Base-by-base conservation (phyloP, 2,113 vertebrate genomes). In the Leptodactylus fuscus region DNA sequence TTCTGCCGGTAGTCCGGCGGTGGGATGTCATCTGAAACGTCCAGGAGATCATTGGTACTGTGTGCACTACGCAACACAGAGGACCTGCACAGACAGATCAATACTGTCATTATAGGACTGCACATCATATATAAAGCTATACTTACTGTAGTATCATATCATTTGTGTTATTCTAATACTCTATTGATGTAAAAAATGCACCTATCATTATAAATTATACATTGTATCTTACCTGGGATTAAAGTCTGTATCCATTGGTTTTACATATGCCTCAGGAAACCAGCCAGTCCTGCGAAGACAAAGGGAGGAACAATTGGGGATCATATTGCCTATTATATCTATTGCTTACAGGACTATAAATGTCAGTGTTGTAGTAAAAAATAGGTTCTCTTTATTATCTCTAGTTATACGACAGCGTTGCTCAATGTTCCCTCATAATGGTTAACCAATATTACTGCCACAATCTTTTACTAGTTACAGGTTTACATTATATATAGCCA, bases 191-290 rank as follows among this genome's bases (percentile, higher is more conserved):
- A 76, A 49, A 20, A 24, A 53, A 18, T 34, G 32, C 10, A 46
- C 20, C 74, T 10, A 55, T 55, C 49, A 11, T 22, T 29, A 76
- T 53, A 78, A 55, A 78, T 38, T n/a, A 79, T 38, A 3, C 29
- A 81, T 46, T 24, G 12, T 32, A 4, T 29, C 76, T 58, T 85
- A 34, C 83, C 83, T 76, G 90, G 88, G 27, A 94, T 81, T n/a
- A n/a, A n/a, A n/a, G n/a, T n/a, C n/a, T 1, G 88, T 88, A 51
- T 93, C 94, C 73, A 94, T 2, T 27, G 95, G 90, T 74, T 95
- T 95, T 81, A 98, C 96, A 1, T 97, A 99, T 29, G 97, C 96
- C 87, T 97, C 96, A 0, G 98, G 97, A 87, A 99, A 99, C 98
- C 97, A 99, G 89, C 98, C 98, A 0, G 96, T 96, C 48, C 98